Evolutionary conservation across 2,113 vertebrate genomes (phyloP), one percentile per base, ranked within the genome.

Genomic region (Oxyura jamaicensis): DNA sequence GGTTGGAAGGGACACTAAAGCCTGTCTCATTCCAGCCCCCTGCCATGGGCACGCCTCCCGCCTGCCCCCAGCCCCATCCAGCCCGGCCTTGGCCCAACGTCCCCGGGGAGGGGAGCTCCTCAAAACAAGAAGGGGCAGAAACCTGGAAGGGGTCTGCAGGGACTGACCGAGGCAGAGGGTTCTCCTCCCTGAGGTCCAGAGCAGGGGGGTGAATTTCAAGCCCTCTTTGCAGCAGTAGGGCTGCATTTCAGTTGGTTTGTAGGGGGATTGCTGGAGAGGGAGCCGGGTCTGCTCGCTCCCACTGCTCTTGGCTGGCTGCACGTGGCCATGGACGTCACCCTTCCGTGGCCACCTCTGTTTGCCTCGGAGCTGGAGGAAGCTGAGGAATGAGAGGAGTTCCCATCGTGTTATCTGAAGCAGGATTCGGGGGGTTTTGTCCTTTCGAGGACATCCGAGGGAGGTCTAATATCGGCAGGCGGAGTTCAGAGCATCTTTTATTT

Each of bases 181-280:
- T 82, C 78, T 83, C 28, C 72, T 83, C 31, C 84, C 72, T 59
- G 2, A 20, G 81, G n/a, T 2, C 56, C 53, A 62, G n/a, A 75
- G 63, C 58, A 23, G 53, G 62, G 25, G 20, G 12, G 3, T 10
- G 78, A 8, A 36, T 48, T 68, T 33, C 53, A 68, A 48, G 2
- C 11, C 35, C 41, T 56, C 26, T 33, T 52, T 4, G 0, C 46
- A 46, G 46, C 46, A 46, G 19, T 18, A 8, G 25, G 0, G 8
- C 13, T 12, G 71, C 1, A 1, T 48, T 86, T 7, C 20, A 58
- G 6, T 67, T 4, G 0, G 3, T 21, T 68, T 42, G 20, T 3
- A 1, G 78, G 19, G 66, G 2, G 19, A 68, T 72, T 50, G 28
- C 11, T 33, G 46, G 67, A 52, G 1, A 6, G 42, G 35, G 48